phyloP scores from a whole-genome alignment of 1,140 invertebrate species.

The Myzus persicae region DNA sequence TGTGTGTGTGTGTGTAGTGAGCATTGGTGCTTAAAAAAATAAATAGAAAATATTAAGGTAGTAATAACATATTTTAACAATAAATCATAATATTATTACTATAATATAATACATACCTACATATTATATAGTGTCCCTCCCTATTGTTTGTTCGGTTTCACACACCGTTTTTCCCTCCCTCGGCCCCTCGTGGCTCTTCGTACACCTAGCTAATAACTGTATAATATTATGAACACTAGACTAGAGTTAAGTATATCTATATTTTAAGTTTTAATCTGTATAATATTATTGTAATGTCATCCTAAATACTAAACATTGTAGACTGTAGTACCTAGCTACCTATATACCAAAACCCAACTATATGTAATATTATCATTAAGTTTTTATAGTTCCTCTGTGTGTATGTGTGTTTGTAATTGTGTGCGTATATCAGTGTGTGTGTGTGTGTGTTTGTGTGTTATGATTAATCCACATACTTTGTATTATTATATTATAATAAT shows the following conservation, averaged over 20 bases:
- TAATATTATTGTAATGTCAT: not conserved
- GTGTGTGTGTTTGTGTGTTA: not conserved
- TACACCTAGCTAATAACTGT: not conserved
- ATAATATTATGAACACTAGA: not conserved
- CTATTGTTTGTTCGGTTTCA: too few relatives aligned
- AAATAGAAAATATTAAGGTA: too few relatives aligned
- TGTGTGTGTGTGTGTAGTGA: not conserved
- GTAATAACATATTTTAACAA: too few relatives aligned
- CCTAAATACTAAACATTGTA: not conserved
- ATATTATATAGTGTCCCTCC: too few relatives aligned
- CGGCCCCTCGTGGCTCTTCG: not conserved
- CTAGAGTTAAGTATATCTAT: not conserved
- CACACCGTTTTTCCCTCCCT: too few relatives aligned
- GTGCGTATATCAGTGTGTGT: not conserved
- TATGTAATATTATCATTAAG: slow-evolving; percentile 12
- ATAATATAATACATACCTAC: too few relatives aligned
- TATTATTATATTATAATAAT: not conserved
- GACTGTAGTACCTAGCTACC: not conserved
- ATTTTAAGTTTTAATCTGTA: not conserved
- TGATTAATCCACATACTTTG: not conserved
- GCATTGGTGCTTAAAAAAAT: not conserved
- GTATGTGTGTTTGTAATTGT: not conserved
- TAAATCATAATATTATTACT: too few relatives aligned
- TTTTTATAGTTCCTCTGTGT: not conserved
- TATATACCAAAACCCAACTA: not conserved